A percentile compares a stretch with the other conserved stretches of the same genome.
Evolutionary conservation across 1,140 invertebrate genomes (phyloP).

Genomic region (Chelonus insularis): DNA sequence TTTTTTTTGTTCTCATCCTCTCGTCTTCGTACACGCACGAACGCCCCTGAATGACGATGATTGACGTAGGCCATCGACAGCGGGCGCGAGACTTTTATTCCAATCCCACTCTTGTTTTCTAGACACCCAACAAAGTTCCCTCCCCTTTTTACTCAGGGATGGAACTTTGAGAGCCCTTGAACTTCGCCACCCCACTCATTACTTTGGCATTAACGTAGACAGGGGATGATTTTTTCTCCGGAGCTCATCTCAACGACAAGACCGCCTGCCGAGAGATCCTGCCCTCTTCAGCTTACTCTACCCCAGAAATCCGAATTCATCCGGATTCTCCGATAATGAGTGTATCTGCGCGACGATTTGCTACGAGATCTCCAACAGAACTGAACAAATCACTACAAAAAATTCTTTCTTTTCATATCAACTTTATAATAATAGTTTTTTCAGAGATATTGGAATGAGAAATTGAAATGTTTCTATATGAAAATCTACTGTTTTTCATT

Average conservation of each 20-base stretch:
- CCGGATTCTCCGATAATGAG: conserved; percentile 26
- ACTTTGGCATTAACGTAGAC: conserved; percentile 50
- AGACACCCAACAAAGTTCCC: conserved; percentile 2
- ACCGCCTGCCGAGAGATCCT: conserved; percentile 20
- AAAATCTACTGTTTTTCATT: too few species aligned
- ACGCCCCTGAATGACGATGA: conserved; percentile 33
- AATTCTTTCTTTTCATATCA: not conserved
- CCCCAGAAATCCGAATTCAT: not conserved
- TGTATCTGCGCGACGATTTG: conserved; percentile 24
- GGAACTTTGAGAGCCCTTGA: conserved; percentile 45
- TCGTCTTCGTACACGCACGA: not conserved
- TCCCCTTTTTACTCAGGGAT: conserved; percentile 1
- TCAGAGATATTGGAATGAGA: too few species aligned
- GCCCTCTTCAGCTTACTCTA: conserved; percentile 12
- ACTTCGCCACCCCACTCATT: conserved; percentile 54
- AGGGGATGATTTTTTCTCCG: conserved; percentile 44
- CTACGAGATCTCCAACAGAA: conserved; percentile 1
- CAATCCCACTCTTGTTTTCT: not conserved
- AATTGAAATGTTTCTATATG: too few species aligned
- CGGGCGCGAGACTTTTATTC: conserved; percentile 11
- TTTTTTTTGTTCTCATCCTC: conserved; percentile 15
- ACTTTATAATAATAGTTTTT: too few species aligned
- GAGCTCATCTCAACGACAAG: conserved; percentile 17
- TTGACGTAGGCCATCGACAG: conserved; percentile 34
- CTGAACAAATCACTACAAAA: not conserved